Conservation (phyloP, 2,888 invertebrate species). For the Thymelicus acteon region DNA sequence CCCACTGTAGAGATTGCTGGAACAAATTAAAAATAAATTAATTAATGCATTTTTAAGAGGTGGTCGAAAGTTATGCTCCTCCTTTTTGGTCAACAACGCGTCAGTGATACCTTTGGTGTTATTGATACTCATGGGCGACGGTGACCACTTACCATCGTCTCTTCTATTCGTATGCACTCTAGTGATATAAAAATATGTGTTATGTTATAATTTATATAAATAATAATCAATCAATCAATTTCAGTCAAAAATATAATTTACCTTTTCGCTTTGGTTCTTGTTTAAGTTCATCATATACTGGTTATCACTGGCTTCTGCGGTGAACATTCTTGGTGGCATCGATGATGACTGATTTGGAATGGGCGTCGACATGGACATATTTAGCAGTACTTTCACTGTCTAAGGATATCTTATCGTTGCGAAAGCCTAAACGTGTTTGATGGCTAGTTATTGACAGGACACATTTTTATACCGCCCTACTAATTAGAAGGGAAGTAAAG, state of each 20-base stretch:
- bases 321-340: slow-evolving; percentile 39
- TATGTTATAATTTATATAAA: not conserved
- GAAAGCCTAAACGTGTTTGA: slow-evolving; percentile 56
- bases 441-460: slow-evolving; percentile 48
- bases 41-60: no score
- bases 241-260: slow-evolving; percentile 44
- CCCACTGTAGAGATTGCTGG: slow-evolving; percentile 52
- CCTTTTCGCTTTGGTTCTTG: slow-evolving; percentile 48
- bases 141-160: no score
- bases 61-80: no score
- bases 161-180: no score
- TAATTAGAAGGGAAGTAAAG: slow-evolving; percentile 37
- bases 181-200: no score
- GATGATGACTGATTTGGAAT: slow-evolving; percentile 40
- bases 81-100: no score
- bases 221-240: slow-evolving; percentile 12
- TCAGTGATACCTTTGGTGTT: no score
- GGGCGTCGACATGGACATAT: slow-evolving; percentile 45
- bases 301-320: slow-evolving; percentile 46
- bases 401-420: slow-evolving; percentile 47
- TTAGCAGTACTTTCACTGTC: slow-evolving; percentile 14
- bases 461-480: slow-evolving; percentile 59
- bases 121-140: no score
- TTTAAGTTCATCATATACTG: slow-evolving; percentile 44
- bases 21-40: slow-evolving; percentile 39